These are phyloP conservation scores for Orchestia grillus DNA, from an alignment of 1,140 invertebrate genomes.

Conservation along the genomic window DNA sequence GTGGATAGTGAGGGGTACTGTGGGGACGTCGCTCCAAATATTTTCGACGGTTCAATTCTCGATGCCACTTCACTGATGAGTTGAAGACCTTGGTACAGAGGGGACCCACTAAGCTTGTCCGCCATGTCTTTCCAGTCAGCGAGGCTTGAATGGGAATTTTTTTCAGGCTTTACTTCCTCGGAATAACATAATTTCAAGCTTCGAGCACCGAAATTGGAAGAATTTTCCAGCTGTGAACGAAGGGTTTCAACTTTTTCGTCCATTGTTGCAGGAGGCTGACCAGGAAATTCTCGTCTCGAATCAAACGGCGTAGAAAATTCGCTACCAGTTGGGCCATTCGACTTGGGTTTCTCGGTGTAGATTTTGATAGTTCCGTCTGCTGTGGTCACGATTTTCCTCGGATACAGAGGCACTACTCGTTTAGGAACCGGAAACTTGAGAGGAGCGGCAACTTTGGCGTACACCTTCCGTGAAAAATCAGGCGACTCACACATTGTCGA, in stretches of 20 bases:
- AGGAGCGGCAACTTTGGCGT: background rate
- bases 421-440: background rate
- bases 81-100: slow-evolving; percentile 12
- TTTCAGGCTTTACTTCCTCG: background rate
- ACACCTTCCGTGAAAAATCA: background rate
- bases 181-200: background rate
- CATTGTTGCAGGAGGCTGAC: background rate
- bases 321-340: background rate
- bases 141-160: background rate
- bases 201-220: background rate
- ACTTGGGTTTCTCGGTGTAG: slow-evolving; percentile 3
- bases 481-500: background rate
- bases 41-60: background rate
- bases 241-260: background rate
- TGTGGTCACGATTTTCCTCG: slow-evolving; percentile 31
- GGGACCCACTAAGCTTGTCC: background rate
- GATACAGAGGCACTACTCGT: slow-evolving; percentile 17
- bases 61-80: slow-evolving; percentile 41
- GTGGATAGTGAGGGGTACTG: background rate
- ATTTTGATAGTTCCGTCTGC: slow-evolving; percentile 8
- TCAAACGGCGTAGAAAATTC: background rate
- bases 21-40: background rate
- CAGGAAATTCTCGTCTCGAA: background rate
- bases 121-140: background rate
- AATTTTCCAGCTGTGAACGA: background rate